Conservation (phyloP, 2,797 vertebrate species). For the Danio tinwini region DNA sequence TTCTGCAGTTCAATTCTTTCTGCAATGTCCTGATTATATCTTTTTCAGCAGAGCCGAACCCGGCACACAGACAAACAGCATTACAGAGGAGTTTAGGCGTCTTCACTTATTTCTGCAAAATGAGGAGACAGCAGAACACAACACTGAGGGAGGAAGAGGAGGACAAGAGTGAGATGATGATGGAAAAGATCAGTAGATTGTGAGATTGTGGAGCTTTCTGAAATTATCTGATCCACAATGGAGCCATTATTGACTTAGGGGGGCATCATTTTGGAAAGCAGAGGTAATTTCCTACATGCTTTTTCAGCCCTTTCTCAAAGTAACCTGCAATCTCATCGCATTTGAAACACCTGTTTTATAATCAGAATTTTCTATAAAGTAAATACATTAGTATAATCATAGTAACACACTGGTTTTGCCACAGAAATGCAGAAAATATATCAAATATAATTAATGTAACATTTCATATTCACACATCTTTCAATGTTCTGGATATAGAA, state of each 20-base stretch:
- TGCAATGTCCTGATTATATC: not conserved
- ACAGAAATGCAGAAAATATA: too few relatives aligned
- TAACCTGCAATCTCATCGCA: slow-evolving; percentile 3
- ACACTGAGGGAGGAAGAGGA: slow-evolving; percentile 12
- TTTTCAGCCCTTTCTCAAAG: not conserved
- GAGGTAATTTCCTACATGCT: slow-evolving; percentile 12
- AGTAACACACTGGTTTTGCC: too few relatives aligned
- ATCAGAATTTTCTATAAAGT: not conserved
- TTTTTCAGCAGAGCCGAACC: slow-evolving; percentile 28
- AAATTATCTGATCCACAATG: slow-evolving; percentile 4
- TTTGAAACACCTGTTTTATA: not conserved
- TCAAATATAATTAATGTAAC: too few relatives aligned
- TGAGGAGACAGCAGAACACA: slow-evolving; percentile 20
- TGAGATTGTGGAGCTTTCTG: not conserved
- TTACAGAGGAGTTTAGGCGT: slow-evolving; percentile 23
- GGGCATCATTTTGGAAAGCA: slow-evolving; percentile 15
- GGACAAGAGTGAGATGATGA: slow-evolving; percentile 27
- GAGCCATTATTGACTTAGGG: slow-evolving; percentile 13
- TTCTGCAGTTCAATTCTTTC: not conserved
- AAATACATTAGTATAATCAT: too few relatives aligned
- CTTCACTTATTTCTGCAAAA: slow-evolving; percentile 23
- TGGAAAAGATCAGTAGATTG: slow-evolving; percentile 11
- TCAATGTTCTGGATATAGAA: too few relatives aligned
- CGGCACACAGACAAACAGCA: slow-evolving; percentile 15
- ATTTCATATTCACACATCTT: too few relatives aligned